Base-by-base conservation (phyloP, 2,113 vertebrate genomes). In the Limnothrissa miodon region DNA sequence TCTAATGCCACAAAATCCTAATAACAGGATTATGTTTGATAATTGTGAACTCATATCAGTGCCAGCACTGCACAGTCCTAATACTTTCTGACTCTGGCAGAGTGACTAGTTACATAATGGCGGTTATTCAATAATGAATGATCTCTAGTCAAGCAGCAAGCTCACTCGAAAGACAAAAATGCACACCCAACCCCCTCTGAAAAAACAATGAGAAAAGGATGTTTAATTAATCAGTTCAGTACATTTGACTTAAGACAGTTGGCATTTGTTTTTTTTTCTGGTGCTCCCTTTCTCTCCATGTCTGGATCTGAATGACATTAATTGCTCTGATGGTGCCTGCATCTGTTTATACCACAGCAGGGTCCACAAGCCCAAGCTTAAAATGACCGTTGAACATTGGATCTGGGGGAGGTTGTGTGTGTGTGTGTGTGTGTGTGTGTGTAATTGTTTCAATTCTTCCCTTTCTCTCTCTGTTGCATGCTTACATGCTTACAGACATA, bases 171-270 rank as follows among this genome's bases (percentile, higher is more conserved):
- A 74, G 66, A 74, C 62, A 36, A 29, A 62, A 62, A 9, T 25
- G 15, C 66, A 33, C 59, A 25, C 59, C 25, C 66, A 19, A 29
- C 59, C 59, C 62, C 15, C 29, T 5, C 13, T 13, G 33, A 74
- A 33, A 74, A 74, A 74, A 74, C 66, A 74, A 74, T 36, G 66
- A 39, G 36, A 39, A 56, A 74, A 74, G 33, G 29, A 74, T 74
- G 66, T 36, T 74, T 74, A 39, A 74, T 74, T 74, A 17, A 74
- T 74, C 66, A 74, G 66, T 36, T 13, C 29, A 74, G 66, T 33
- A 36, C 66, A 74, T 74, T 13, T 33, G 66, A 74, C 15, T 70
- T 36, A 74, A 36, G 29, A 13, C 66, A 36, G 66, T 74, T 33
- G 11, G 33, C 66, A 15, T 36, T 29, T 15, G 1, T 74, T 13